Evolutionary conservation across 2,888 invertebrate species (phyloP), one percentile per base, ranked within the genome.

Genomic region (Lithophane semibrunnea): DNA sequence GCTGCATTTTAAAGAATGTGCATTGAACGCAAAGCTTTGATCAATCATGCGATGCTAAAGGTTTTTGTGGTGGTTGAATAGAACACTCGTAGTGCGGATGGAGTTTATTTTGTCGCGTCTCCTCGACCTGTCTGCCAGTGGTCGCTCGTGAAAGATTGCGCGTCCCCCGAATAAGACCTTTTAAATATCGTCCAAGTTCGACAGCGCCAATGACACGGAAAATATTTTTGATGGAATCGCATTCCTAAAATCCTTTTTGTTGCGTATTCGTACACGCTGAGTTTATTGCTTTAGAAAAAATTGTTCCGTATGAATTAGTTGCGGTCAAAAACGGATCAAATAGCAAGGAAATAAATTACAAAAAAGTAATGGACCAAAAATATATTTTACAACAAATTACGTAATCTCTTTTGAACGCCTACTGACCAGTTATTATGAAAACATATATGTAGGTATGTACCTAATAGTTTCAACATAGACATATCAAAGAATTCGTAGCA

Each of bases 1-100:
- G 86, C 87, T 94, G 94, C 94, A 93, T 94, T 95, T 94, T 92
- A 91, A 93, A 93, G 91, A 91, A 92, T 88, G 89, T 90, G 90
- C 90, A 90, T 86, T 91, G 91, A 93, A 92, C 91, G 92, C 91
- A 91, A 90, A 91, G 92, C 95, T 96, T 96, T 96, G 96, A 96
- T 96, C 96, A 95, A 96, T 96, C 95, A 95, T 94, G 94, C 94
- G 93, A 92, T 89, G 92, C 91, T 90, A 94, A 95, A 95, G 93
- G 94, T 94, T 95, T 95, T 94, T 95, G 94, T 95, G 93, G 92
- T 91, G 87, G 91, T 86, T 95, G 94, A 95, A 96, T 94, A 91
- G 93, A 93, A 93, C 89, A 92, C 91, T 90, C 90, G 90, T 89
- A 91, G 91, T 90, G 89, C 88, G 91, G 91, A 90, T 88, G 91